A percentile compares a stretch with the other conserved stretches of the same genome.
phyloP scores from a whole-genome alignment of 2,113 vertebrate species.

The Carollia perspicillata region DNA sequence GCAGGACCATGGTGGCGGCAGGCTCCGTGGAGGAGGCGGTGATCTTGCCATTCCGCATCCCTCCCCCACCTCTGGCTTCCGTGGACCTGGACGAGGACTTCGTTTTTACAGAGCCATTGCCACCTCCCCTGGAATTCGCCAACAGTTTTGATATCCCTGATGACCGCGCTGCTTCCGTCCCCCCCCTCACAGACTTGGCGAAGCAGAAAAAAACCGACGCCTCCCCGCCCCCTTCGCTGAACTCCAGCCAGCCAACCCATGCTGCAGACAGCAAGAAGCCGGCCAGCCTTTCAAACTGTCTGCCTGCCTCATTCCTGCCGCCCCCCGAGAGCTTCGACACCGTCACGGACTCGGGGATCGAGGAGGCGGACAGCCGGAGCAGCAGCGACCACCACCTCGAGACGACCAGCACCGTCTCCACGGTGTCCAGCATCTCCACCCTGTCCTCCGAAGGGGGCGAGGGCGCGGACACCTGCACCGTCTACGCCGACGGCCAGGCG shows the following conservation, averaged over 20 bases:
- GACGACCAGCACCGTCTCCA: slow-evolving; percentile 98
- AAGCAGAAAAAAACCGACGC: slow-evolving; percentile 86
- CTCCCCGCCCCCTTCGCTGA: slow-evolving; percentile 77
- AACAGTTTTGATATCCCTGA: slow-evolving; percentile 98
- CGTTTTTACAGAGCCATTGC: slow-evolving; percentile 93
- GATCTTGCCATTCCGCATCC: slow-evolving; percentile 93
- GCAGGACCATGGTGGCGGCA: slow-evolving; percentile 87
- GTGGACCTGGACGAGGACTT: slow-evolving; percentile 97
- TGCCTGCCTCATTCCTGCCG: slow-evolving; percentile 88
- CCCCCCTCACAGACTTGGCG: slow-evolving; percentile 84
- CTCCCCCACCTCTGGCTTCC: slow-evolving; percentile 92
- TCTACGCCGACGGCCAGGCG: slow-evolving; percentile 93
- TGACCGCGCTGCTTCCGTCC: slow-evolving; percentile 82
- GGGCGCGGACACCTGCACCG: slow-evolving; percentile 92
- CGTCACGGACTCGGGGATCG: slow-evolving; percentile 93
- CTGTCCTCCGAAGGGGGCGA: slow-evolving; percentile 96
- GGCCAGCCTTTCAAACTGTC: slow-evolving; percentile 86
- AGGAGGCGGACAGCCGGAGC: slow-evolving; percentile 95
- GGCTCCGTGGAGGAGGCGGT: slow-evolving; percentile 92
- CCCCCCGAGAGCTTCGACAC: slow-evolving; percentile 90
- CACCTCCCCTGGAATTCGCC: slow-evolving; percentile 96
- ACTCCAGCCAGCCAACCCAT: slow-evolving; percentile 78
- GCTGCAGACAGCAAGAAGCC: slow-evolving; percentile 84
- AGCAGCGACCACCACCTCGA: slow-evolving; percentile 95
- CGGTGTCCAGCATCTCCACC: slow-evolving; percentile 95